Base-by-base conservation (phyloP, 2,888 invertebrate species). In the Ischnura elegans region DNA sequence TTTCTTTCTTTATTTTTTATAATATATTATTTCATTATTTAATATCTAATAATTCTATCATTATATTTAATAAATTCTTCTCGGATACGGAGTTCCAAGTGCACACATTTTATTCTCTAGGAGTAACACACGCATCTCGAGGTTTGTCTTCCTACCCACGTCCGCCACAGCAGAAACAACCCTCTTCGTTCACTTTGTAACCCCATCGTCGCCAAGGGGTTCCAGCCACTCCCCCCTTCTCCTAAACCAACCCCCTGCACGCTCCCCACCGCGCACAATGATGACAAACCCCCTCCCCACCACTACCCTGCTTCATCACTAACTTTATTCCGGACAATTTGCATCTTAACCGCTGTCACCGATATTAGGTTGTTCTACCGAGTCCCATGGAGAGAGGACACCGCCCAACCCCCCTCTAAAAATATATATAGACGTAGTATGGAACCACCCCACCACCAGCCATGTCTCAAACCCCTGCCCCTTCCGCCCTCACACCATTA, bases 291-390 rank as follows among this genome's bases (percentile, higher is more conserved):
- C 51, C 47, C 47, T 47, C 66, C 36, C 61, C 90, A 13, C 47
- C 47, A 8, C 66, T 76, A 5, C 29, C 61, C 61, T 61, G 25
- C 90, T 43, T 93, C 94, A 94, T 86, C 93, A 93, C 94, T 94
- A 94, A 94, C 94, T 94, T 94, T 90, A 94, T 94, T 94, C 93
- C 94, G 94, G 76, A 93, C 94, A 94, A 94, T 94, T 94, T 94
- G 94, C 94, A 94, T 94, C 94, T 94, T 94, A 94, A 94, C 94
- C 93, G 94, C 87, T 55, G 93, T 90, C 90, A 90, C 90, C 61
- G 90, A 90, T 90, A 90, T 90, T 90, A 90, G 90, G 43, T 90
- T 90, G 90, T 90, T 86, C 90, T 61, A 55, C 42, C 43, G 90
- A 21, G 51, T 61, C 90, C 90, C 87, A 51, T 21, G 87, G 25